phyloP scores from a whole-genome alignment of 2,888 invertebrate species.

The Athripsodes cinereus region DNA sequence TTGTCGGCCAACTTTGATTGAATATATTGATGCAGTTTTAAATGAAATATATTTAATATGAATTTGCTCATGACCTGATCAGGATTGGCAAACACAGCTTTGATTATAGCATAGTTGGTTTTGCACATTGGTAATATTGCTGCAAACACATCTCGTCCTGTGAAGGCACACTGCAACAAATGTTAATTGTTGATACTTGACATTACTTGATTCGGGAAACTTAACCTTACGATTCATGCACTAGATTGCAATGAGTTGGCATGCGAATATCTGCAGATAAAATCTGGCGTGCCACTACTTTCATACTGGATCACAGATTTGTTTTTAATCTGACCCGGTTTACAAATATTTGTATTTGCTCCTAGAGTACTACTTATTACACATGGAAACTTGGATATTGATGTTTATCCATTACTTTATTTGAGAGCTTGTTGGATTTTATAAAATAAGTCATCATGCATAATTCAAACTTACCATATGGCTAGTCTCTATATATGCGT shows the following conservation, averaged over 20 bases:
- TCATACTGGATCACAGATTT: too few relatives aligned
- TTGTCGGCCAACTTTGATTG: slow-evolving; percentile 75
- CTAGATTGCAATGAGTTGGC: too few relatives aligned
- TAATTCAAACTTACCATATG: slow-evolving; percentile 61
- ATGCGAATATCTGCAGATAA: too few relatives aligned
- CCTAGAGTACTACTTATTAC: too few relatives aligned
- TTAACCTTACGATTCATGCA: too few relatives aligned
- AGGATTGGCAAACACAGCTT: slow-evolving; percentile 89
- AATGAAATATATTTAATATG: slow-evolving; percentile 90
- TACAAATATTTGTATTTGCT: too few relatives aligned
- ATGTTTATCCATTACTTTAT: neutral
- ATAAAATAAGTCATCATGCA: neutral
- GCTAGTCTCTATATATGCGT: slow-evolving; percentile 95
- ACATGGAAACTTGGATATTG: too few relatives aligned
- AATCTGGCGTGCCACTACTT: too few relatives aligned
- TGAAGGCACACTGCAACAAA: slow-evolving; percentile 66
- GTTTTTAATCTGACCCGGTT: too few relatives aligned
- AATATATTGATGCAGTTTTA: slow-evolving; percentile 82
- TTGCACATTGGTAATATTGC: slow-evolving; percentile 86
- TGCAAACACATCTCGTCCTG: slow-evolving; percentile 84
- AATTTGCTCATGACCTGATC: slow-evolving; percentile 98
- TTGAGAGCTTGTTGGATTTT: neutral
- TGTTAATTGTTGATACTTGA: too few relatives aligned
- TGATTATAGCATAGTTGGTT: slow-evolving; percentile 76
- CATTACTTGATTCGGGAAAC: too few relatives aligned